Percentiles rank a stretch among this genome's conserved stretches.
These are phyloP conservation scores for Meloe dianella DNA, from an alignment of 2,888 invertebrate genomes.

Conservation along the genomic window DNA sequence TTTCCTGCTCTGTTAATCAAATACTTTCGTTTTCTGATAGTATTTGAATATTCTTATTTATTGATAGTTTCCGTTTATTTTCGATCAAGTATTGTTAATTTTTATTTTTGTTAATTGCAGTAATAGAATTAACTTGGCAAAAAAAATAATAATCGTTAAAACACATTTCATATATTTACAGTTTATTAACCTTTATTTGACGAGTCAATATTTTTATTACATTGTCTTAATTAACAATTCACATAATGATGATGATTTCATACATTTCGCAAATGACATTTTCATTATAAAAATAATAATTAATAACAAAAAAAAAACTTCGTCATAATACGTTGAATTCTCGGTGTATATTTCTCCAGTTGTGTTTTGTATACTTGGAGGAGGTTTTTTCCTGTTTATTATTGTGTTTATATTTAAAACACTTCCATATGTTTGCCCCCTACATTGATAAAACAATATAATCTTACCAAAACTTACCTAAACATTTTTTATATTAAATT, in stretches of 20 bases:
- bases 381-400: slow-evolving; percentile 42
- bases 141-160: background rate
- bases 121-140: slow-evolving; percentile 5
- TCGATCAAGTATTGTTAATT: background rate
- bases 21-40: slow-evolving; percentile 1
- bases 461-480: background rate
- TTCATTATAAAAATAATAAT: too few species aligned
- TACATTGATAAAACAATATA: slow-evolving; percentile 27
- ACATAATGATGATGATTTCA: slow-evolving; percentile 5
- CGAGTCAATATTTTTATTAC: slow-evolving; percentile 17
- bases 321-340: slow-evolving; percentile 15
- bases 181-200: slow-evolving; percentile 27
- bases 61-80: background rate
- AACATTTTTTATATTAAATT: background rate
- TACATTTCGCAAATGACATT: background rate
- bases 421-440: slow-evolving; percentile 35
- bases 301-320: background rate
- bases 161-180: background rate
- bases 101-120: background rate
- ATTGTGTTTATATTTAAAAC: slow-evolving; percentile 36
- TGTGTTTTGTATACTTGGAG: slow-evolving; percentile 41
- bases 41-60: background rate
- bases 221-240: slow-evolving; percentile 4
- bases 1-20: slow-evolving; percentile 5
- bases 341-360: slow-evolving; percentile 31